Percentiles rank a stretch among this genome's conserved stretches.
Evolutionary conservation across 2,797 vertebrate genomes (phyloP).

Genomic region (Emydoidea blandingii): DNA sequence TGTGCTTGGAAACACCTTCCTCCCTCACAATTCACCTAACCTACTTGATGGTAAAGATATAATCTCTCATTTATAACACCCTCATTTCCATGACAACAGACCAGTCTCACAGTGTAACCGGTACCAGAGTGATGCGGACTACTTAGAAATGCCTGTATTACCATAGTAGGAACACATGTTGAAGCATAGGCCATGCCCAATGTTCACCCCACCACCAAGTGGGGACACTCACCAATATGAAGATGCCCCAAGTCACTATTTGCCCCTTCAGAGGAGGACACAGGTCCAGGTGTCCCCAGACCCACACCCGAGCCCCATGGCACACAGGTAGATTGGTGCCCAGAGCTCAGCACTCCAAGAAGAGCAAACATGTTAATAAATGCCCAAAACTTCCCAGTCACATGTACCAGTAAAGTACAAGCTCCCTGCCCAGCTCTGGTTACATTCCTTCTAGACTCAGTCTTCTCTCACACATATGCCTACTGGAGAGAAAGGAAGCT

Average conservation of each 20-base stretch:
- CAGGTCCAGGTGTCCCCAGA: neutral
- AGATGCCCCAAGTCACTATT: neutral
- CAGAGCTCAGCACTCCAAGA: neutral
- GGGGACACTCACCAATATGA: neutral
- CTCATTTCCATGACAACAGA: neutral
- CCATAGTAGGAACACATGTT: fast-evolving
- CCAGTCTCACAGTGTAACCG: neutral
- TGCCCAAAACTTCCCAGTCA: neutral
- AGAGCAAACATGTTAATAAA: neutral
- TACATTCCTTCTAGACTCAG: neutral
- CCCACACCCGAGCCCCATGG: neutral
- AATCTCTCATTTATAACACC: fast-evolving
- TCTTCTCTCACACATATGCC: neutral
- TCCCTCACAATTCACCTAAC: neutral
- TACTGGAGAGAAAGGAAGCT: neutral
- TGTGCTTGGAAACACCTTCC: neutral
- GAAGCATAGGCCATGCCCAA: neutral
- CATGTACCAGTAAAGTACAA: neutral
- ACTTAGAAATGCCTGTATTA: neutral
- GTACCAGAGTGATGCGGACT: neutral
- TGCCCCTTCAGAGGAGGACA: neutral
- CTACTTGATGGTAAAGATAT: neutral
- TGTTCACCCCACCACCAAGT: neutral
- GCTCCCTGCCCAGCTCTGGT: fast-evolving
- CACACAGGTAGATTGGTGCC: neutral